Conservation (phyloP, 2,888 invertebrate species). For the Hypselothyrea guttata region DNA sequence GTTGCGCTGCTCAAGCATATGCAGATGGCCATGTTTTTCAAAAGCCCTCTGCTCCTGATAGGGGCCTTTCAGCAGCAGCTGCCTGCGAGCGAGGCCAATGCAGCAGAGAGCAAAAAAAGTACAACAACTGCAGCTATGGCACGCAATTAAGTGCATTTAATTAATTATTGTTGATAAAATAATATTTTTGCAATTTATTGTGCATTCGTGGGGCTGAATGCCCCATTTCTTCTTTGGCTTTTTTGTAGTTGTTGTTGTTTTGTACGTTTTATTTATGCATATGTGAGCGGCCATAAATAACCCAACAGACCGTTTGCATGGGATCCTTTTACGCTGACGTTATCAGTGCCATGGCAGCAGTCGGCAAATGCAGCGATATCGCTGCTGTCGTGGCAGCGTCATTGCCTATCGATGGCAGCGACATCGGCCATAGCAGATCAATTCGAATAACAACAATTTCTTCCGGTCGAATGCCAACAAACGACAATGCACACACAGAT, state of each 20-base stretch:
- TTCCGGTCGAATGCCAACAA: conserved; percentile 69
- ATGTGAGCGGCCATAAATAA: conserved; percentile 72
- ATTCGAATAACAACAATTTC: conserved; percentile 78
- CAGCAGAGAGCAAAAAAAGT: conserved; percentile 2
- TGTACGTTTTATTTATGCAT: conserved; percentile 63
- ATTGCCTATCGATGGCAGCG: conserved; percentile 44
- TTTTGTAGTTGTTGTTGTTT: conserved; percentile 3
- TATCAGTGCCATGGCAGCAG: conserved; percentile 60
- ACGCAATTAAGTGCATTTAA: conserved; percentile 77
- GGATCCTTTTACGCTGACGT: conserved; percentile 59
- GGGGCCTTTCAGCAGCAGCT: conserved; percentile 46
- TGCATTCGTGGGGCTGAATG: conserved; percentile 40
- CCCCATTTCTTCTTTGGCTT: neutral
- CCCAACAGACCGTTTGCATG: conserved; percentile 22
- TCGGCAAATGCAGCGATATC: conserved; percentile 46
- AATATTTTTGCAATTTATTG: conserved; percentile 77
- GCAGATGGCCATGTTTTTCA: conserved; percentile 60
- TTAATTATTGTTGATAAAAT: conserved; percentile 79
- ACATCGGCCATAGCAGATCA: conserved; percentile 63
- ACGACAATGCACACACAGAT: conserved; percentile 45
- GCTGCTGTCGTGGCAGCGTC: conserved; percentile 45
- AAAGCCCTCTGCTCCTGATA: neutral
- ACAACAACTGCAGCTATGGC: conserved; percentile 56
- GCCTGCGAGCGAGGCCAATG: conserved; percentile 32
- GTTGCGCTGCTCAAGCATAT: conserved; percentile 72